These are phyloP conservation scores for Trissolcus basalis DNA, from an alignment of 1,140 invertebrate genomes.

Conservation along the genomic window DNA sequence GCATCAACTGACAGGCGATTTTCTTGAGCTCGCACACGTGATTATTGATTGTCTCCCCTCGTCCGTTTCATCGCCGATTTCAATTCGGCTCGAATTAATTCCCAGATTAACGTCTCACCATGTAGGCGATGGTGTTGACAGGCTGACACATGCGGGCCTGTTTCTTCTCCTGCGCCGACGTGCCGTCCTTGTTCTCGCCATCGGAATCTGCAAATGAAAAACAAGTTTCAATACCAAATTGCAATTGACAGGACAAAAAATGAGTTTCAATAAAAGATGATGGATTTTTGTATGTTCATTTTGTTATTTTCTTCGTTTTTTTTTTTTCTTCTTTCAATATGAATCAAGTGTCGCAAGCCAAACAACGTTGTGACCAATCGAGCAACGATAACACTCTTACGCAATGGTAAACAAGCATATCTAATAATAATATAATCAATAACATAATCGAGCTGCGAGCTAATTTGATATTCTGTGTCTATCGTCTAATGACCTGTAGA, in stretches of 20 bases:
- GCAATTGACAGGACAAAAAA: background rate
- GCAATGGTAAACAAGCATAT: slow-evolving; percentile 33
- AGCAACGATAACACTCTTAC: slow-evolving; percentile 23
- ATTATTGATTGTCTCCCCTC: slow-evolving; percentile 25
- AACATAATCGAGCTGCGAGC: slow-evolving; percentile 27
- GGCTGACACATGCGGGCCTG: slow-evolving; percentile 73
- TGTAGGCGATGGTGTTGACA: slow-evolving; percentile 77
- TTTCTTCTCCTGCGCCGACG: slow-evolving; percentile 75
- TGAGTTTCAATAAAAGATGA: background rate
- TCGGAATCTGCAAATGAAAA: slow-evolving; percentile 73
- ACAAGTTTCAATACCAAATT: slow-evolving; percentile 24
- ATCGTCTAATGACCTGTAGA: slow-evolving; percentile 38
- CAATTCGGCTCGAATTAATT: slow-evolving; percentile 31
- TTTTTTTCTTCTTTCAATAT: too few species aligned
- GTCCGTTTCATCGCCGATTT: slow-evolving; percentile 26
- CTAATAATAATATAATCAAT: slow-evolving; percentile 8
- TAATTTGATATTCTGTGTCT: slow-evolving; percentile 17
- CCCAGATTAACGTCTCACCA: slow-evolving; percentile 75
- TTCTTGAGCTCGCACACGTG: slow-evolving; percentile 36
- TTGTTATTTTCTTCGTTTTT: too few species aligned
- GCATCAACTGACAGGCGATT: slow-evolving; percentile 1
- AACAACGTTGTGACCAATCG: background rate
- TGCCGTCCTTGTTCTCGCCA: slow-evolving; percentile 75
- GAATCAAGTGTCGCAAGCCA: too few species aligned
- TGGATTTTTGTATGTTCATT: too few species aligned